phyloP scores from a whole-genome alignment of 2,888 invertebrate genomes.

The Cyclophora albipunctata region DNA sequence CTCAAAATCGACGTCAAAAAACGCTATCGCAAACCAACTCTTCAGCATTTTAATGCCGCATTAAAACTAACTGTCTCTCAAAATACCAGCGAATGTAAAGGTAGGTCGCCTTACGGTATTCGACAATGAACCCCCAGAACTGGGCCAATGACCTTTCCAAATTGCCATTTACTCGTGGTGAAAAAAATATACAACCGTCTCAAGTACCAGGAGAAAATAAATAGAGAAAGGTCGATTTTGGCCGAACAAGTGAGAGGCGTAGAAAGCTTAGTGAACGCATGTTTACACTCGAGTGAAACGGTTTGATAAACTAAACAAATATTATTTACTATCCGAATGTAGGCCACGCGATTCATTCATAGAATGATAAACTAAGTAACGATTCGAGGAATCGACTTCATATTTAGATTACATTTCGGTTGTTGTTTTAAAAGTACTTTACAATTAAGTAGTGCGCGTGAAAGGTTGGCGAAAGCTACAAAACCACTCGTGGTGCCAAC shows the following conservation, averaged over 20 bases:
- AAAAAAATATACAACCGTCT: slow-evolving; percentile 49
- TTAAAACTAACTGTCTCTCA: slow-evolving; percentile 65
- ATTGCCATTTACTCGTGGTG: slow-evolving; percentile 49
- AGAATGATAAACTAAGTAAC: slow-evolving; percentile 1
- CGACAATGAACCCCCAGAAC: slow-evolving; percentile 50
- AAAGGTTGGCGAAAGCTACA: slow-evolving; percentile 19
- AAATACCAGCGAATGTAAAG: slow-evolving; percentile 63
- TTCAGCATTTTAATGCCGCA: slow-evolving; percentile 59
- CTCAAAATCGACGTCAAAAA: no score
- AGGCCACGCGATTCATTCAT: slow-evolving; percentile 20
- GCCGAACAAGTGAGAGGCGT: slow-evolving; percentile 37
- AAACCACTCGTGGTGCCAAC: slow-evolving; percentile 8
- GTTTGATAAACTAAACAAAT: slow-evolving; percentile 33
- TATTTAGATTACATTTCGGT: no score
- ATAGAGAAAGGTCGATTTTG: slow-evolving; percentile 57
- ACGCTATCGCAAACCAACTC: slow-evolving; percentile 46
- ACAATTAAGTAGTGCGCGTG: slow-evolving; percentile 9
- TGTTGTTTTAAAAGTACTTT: no score
- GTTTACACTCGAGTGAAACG: slow-evolving; percentile 43
- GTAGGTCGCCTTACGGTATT: slow-evolving; percentile 71
- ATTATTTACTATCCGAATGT: slow-evolving; percentile 23
- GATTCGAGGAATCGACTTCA: slow-evolving; percentile 9
- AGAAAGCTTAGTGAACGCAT: slow-evolving; percentile 47
- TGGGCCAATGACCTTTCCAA: slow-evolving; percentile 57
- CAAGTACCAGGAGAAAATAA: slow-evolving; percentile 62